Percentiles rank a stretch among this genome's conserved stretches.
phyloP scores from a whole-genome alignment of 35 echinoderm and acorn worm genomes.

The Heliocidaris erythrogramma region DNA sequence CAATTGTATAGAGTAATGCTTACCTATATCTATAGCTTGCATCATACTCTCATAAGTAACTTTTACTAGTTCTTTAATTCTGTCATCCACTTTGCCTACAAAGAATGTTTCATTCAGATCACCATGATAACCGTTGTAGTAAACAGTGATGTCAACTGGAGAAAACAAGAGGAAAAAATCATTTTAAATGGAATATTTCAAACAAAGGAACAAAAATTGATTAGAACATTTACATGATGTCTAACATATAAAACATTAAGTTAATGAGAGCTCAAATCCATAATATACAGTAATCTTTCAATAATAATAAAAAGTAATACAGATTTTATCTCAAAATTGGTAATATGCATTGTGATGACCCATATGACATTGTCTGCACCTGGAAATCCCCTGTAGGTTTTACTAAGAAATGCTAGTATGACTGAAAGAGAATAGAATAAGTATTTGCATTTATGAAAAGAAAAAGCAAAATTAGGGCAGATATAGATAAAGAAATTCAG shows the following conservation, averaged over 20 bases:
- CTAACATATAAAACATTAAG: not conserved
- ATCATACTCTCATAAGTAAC: conserved; percentile 78
- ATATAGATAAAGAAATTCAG: no score
- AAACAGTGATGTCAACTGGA: conserved; percentile 96
- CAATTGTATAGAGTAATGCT: not conserved
- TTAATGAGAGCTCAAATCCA: not conserved
- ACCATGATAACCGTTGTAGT: conserved; percentile 94
- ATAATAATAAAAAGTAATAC: no score
- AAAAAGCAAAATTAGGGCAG: no score
- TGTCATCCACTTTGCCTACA: conserved; percentile 91
- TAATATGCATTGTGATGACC: no score
- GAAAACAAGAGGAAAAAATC: not conserved
- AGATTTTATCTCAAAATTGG: no score
- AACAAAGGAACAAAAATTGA: not conserved
- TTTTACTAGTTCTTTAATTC: conserved; percentile 72
- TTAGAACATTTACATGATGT: not conserved
- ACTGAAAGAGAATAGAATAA: no score
- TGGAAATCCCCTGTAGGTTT: no score
- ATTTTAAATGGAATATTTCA: not conserved
- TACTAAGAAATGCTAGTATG: no score
- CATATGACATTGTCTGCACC: no score
- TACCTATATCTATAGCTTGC: conserved; percentile 86
- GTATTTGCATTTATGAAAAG: no score
- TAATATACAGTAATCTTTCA: no score
- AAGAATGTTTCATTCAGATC: conserved; percentile 99